Evolutionary conservation across 2,797 vertebrate genomes (phyloP), one percentile per base, ranked within the genome.

Genomic region (Siniperca scherzeri): DNA sequence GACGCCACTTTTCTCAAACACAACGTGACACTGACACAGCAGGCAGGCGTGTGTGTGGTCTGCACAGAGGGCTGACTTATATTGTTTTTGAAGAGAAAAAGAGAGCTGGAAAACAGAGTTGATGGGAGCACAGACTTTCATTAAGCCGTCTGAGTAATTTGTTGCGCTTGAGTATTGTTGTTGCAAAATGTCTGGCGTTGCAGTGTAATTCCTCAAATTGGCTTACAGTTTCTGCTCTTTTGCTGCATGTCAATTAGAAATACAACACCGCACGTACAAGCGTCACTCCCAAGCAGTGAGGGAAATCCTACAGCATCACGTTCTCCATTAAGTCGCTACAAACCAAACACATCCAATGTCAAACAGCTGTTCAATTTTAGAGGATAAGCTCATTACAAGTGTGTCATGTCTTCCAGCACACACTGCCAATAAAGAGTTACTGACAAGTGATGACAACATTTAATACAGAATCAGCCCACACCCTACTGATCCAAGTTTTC

Each of bases 331-430:
- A 80, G 68, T 85, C 76, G 60, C 56, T 27, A 25, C 36, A 42
- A 83, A 70, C 44, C 33, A 30, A 61, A 70, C 67, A 77, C 55
- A 16, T 21, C 60, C 56, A 67, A 62, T 88, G 86, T 82, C 81
- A 89, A 82, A 78, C 81, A 74, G 84, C 80, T 86, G 81, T 76
- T 91, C 48, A 67, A 59, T 30, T 75, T 25, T 7, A 3, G 56
- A 70, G 67, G 50, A 83, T 84, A 82, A 88, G 75, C 82, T 88
- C 83, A 84, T 90, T 91, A 93, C 36, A 76, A 82, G 72, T 5
- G 8, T 74, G 64, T 56, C n/a, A 25, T 77, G 81, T 87, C 61
- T 81, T 48, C 25, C 48, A n/a, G 60, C 61, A 8, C 53, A 48
- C 46, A 9, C 66, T 36, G 70, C 80, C 82, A 80, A 77, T 67